Percentiles rank a stretch among this genome's conserved stretches.
Evolutionary conservation across 2,888 invertebrate genomes (phyloP).

Genomic region (Pediacus dermestoides): DNA sequence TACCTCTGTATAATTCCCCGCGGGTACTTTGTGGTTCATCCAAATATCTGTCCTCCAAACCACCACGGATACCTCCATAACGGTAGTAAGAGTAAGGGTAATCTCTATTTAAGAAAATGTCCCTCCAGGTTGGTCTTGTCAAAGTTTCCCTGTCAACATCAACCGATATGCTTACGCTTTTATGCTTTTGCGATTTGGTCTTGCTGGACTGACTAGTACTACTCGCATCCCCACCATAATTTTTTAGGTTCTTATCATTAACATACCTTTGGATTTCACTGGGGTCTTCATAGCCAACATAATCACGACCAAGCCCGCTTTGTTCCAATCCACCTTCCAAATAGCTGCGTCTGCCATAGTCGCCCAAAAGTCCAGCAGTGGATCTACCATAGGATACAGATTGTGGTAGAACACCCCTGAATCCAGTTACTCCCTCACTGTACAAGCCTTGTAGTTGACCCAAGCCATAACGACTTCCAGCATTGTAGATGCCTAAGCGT

Average conservation of each 20-base stretch:
- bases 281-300: too few relatives aligned
- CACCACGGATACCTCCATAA: not conserved
- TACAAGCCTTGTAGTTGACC: too few relatives aligned
- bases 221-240: not conserved
- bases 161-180: too few relatives aligned
- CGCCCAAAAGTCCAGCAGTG: not conserved
- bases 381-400: too few relatives aligned
- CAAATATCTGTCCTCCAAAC: too few relatives aligned
- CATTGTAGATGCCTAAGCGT: too few relatives aligned
- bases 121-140: not conserved
- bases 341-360: not conserved
- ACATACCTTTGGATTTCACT: conserved; percentile 1
- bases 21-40: too few relatives aligned
- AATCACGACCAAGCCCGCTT: not conserved
- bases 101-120: not conserved
- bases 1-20: too few relatives aligned
- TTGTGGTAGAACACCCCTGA: too few relatives aligned
- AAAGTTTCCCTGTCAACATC: conserved; percentile 1
- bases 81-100: not conserved
- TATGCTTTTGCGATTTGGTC: not conserved
- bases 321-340: not conserved
- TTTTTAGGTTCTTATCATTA: not conserved
- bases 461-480: too few relatives aligned
- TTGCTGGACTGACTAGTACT: not conserved
- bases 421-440: too few relatives aligned